Evolutionary conservation across 2,113 vertebrate genomes (phyloP), one percentile per base, ranked within the genome.

Genomic region (Chauna torquata): DNA sequence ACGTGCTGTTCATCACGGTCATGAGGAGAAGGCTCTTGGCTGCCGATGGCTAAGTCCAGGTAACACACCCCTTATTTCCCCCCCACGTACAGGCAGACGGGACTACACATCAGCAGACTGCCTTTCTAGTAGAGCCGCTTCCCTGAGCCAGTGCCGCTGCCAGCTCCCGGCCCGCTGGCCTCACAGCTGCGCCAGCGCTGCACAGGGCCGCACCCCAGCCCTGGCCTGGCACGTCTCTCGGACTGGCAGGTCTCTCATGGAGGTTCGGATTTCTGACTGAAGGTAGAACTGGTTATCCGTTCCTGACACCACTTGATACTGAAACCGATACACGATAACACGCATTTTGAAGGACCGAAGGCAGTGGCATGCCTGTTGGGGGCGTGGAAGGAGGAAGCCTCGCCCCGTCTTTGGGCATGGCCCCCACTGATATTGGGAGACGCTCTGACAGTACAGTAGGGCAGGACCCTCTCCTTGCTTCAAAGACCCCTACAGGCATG

Each of bases 321-420:
- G 40, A 45, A 47, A 75, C 0, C 8, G 57, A 71, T 12, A 52
- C 0, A 2, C 23, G 58, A 1, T 2, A 86, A 59, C 42, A 52
- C 22, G 3, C 6, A 22, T 16, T 85, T 40, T 55, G 59, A 82
- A 38, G 30, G 55, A 70, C 9, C 4, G 23, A 30, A 62, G 44
- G 65, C 30, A 66, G 25, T 52, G 24, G 40, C 27, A 1, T 1
- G 6, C 6, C 61, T 64, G 3, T 0, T 11, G 23, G 44, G 64
- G 36, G 24, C 1, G 0, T 8, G 77, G 68, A 86, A 84, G 55
- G n/a, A 71, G 25, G 15, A 36, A 92, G 61, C 55, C 59, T 88
- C 89, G 45, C 19, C 38, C 82, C 58, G 76, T 6, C 59, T 64
- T 64, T 66, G 58, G 76, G 23, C 0, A 71, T 59, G 34, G 45